phyloP scores from a whole-genome alignment of 2,113 vertebrate species.

The Spea multiplicata region DNA sequence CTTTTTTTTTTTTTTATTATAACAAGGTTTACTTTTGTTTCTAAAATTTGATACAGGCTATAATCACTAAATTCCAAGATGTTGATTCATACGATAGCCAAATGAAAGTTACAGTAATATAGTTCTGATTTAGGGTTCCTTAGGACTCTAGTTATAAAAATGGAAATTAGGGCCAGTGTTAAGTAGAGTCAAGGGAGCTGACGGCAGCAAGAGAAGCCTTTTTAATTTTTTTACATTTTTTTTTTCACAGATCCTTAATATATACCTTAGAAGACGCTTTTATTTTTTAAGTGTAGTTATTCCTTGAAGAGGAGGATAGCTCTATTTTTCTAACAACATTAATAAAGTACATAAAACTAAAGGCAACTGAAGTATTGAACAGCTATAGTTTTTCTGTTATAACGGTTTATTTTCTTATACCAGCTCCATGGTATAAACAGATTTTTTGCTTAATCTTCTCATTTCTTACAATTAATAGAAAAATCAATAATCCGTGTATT shows the following conservation, averaged over 20 bases:
- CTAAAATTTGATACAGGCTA: conserved; percentile 53
- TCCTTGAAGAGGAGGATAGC: not conserved
- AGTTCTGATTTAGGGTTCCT: conserved; percentile 33
- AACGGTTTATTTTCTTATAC: no score
- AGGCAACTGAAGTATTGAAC: not conserved
- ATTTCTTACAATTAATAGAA: no score
- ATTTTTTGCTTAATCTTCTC: no score
- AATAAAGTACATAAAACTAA: conserved; percentile 9
- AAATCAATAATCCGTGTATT: no score
- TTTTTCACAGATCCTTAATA: conserved; percentile 8
- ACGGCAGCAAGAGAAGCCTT: conserved; percentile 32
- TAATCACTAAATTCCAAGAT: conserved; percentile 48
- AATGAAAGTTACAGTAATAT: conserved; percentile 40
- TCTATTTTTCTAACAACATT: not conserved
- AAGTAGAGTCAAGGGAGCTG: conserved; percentile 45
- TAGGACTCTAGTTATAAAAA: conserved; percentile 42
- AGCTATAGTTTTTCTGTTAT: not conserved
- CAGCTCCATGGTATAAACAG: no score
- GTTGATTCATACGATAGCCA: conserved; percentile 38
- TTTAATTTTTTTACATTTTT: conserved; percentile 1
- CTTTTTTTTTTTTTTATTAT: conserved; percentile 42
- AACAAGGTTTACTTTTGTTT: conserved; percentile 52
- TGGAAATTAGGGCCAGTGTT: conserved; percentile 38
- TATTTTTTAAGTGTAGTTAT: conserved; percentile 20
- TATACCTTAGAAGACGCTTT: conserved; percentile 31